Base-by-base conservation (phyloP, 2,113 vertebrate species). In the Scomber scombrus region DNA sequence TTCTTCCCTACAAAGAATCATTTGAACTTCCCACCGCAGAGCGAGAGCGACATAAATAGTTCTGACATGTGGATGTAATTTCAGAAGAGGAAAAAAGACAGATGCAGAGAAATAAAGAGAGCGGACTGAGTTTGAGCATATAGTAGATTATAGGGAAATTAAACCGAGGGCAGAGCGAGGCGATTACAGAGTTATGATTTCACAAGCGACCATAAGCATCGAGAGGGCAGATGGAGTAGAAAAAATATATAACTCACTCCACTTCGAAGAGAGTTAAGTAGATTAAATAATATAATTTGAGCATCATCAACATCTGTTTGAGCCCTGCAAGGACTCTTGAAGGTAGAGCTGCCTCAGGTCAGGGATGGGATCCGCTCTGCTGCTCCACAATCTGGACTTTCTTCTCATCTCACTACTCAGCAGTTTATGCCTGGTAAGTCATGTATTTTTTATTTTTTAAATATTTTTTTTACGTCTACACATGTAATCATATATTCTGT, bases 41-140 rank as follows among this genome's bases (percentile, higher is more conserved):
- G 91, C 87, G 81, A 93, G 92, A 91, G 89, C 93, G 93, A 96
- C 93, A 90, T 91, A 92, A 95, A 93, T 95, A 94, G 92, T 95
- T 95, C 94, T 95, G 96, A 96, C 97, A 96, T 96, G 96, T 96
- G 97, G 97, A 97, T 97, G 96, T 94, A 96, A 97, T 97, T 97
- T 95, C 94, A 93, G 72, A 94, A 93, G 85, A 89, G 74, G 83
- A 26, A 89, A 93, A 92, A 86, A 87, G 79, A 92, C 95, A 94
- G 94, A 95, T 91, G 92, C 88, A 75, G 89, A 89, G 92, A 92
- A 94, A 94, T 93, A 93, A 85, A 88, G 89, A 72, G 89, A 89
- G 86, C 73, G 78, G 74, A 64, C 58, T 85, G 75, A 89, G 89
- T 74, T 64, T 52, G 81, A 75, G 78, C 76, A 80, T 87, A 85